Evolutionary conservation across 1,140 invertebrate genomes (phyloP).

Genomic region (Ostrea edulis): DNA sequence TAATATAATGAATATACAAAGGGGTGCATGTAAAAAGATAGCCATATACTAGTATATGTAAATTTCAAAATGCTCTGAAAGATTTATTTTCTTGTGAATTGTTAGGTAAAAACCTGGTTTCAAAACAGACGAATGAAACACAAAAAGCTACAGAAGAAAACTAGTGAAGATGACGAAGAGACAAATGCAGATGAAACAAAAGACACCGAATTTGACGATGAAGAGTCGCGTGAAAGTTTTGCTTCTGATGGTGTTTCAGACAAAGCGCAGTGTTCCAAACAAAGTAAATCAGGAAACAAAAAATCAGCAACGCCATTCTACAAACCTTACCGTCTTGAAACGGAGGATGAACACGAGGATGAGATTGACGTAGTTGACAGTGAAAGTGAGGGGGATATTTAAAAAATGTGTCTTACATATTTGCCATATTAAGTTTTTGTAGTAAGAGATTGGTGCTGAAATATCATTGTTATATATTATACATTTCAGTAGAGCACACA

Average conservation of each 20-base stretch:
- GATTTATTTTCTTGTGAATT: conserved; percentile 56
- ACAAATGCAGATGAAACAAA: conserved; percentile 49
- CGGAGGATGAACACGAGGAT: conserved; percentile 67
- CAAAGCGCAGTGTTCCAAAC: conserved; percentile 16
- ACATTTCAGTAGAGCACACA: neutral
- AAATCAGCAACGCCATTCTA: conserved; percentile 26
- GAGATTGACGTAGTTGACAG: conserved; percentile 73
- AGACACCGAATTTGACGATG: conserved; percentile 56
- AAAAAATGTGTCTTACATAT: neutral
- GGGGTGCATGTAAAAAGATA: too few relatives aligned
- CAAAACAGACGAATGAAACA: conserved; percentile 98
- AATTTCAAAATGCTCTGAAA: neutral
- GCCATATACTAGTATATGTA: neutral
- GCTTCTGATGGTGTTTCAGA: conserved; percentile 51
- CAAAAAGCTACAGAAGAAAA: conserved; percentile 94
- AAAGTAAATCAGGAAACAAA: conserved; percentile 40
- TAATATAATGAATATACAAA: too few relatives aligned
- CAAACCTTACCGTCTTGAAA: conserved; percentile 48
- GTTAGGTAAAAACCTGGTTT: conserved; percentile 97
- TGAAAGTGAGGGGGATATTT: conserved; percentile 49
- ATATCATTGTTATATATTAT: neutral
- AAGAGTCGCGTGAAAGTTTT: conserved; percentile 52
- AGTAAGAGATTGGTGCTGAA: neutral
- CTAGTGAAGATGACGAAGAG: conserved; percentile 80
- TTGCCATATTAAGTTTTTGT: neutral